phyloP scores from a whole-genome alignment of 2,888 invertebrate genomes.

The Onchidella celtica region DNA sequence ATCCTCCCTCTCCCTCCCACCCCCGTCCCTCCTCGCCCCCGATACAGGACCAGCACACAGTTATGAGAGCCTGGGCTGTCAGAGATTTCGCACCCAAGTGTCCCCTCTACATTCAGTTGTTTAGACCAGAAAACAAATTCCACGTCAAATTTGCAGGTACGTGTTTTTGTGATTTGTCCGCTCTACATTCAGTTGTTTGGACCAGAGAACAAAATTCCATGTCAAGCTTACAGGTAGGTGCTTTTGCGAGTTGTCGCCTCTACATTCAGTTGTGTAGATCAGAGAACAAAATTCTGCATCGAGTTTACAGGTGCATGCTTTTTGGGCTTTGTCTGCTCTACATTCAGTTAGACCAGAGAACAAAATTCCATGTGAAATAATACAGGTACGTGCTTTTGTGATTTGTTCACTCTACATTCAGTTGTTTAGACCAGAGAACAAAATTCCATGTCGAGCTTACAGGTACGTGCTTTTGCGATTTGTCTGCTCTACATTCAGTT shows the following conservation, averaged over 20 bases:
- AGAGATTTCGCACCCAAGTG: slow-evolving; percentile 98
- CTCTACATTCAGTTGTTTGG: slow-evolving; percentile 99
- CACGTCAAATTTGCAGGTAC: slow-evolving; percentile 96
- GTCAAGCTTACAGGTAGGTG: slow-evolving; percentile 92
- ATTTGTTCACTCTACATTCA: slow-evolving; percentile 99
- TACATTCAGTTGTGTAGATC: slow-evolving; percentile 99
- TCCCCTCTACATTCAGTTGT: slow-evolving; percentile 98
- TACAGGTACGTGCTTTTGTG: slow-evolving; percentile 84
- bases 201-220: slow-evolving; percentile 98
- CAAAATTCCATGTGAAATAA: slow-evolving; percentile 99
- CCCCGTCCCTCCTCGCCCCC: too few species aligned
- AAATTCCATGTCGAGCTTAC: slow-evolving; percentile 99
- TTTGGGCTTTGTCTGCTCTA: slow-evolving; percentile 99
- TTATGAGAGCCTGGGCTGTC: slow-evolving; percentile 96
- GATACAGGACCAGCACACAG: slow-evolving; percentile 87
- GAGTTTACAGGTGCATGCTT: too few species aligned
- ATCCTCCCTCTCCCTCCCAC: too few species aligned
- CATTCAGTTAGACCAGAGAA: slow-evolving; percentile 99
- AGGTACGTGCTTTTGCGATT: slow-evolving; percentile 82
- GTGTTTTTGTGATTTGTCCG: slow-evolving; percentile 87
- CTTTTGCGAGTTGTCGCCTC: slow-evolving; percentile 90
- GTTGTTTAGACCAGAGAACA: slow-evolving; percentile 98
- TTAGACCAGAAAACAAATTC: slow-evolving; percentile 98
- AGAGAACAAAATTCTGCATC: slow-evolving; percentile 98
- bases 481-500: slow-evolving; percentile 99